Evolutionary conservation across 2,888 invertebrate species (phyloP).

Genomic region (Chalcosyrphus nemorum): DNA sequence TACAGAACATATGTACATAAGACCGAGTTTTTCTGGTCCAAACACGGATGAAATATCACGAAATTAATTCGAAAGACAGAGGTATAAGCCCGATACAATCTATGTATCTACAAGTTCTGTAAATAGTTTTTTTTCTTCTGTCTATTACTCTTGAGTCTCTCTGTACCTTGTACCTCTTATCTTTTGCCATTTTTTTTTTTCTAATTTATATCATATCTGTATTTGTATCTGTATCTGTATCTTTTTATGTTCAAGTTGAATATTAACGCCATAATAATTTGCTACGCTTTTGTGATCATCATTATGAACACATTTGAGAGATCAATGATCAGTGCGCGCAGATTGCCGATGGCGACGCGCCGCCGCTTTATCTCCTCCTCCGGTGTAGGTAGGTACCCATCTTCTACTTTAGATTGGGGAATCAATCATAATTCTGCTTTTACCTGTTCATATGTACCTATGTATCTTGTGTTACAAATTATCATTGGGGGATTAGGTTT

Average conservation of each 20-base stretch:
- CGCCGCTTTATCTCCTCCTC: constrained; percentile 31
- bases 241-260: constrained; percentile 23
- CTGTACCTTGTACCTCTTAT: constrained; percentile 12
- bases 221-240: constrained; percentile 19
- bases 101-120: not conserved
- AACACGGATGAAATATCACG: constrained; percentile 40
- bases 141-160: constrained; percentile 7
- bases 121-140: constrained; percentile 20
- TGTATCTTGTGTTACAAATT: constrained; percentile 33
- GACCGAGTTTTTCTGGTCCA: constrained; percentile 48
- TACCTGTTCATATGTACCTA: not conserved
- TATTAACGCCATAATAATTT: constrained; percentile 59
- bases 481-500: constrained; percentile 7
- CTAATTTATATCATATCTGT: constrained; percentile 25
- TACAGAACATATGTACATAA: not conserved
- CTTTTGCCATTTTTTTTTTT: not conserved
- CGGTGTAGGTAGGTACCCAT: no score
- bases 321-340: constrained; percentile 46
- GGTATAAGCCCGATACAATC: constrained; percentile 10
- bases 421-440: constrained; percentile 41
- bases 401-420: constrained; percentile 55
- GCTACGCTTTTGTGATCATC: constrained; percentile 59
- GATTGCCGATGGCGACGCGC: constrained; percentile 50
- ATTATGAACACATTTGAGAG: constrained; percentile 46
- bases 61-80: constrained; percentile 34